phyloP scores from a whole-genome alignment of 1,140 invertebrate genomes.

The Aphaenogaster floridana region DNA sequence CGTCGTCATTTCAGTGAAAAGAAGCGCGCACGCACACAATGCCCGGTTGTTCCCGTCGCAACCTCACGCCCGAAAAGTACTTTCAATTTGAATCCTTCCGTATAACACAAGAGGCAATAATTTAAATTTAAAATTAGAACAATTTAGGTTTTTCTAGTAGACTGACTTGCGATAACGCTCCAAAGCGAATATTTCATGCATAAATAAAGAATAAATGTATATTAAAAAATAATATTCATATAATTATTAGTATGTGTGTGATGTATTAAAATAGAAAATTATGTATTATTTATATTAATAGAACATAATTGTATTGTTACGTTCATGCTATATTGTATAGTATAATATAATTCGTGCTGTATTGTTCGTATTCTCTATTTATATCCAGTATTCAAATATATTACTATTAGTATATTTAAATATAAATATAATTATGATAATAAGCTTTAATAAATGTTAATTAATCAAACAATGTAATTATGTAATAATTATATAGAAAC shows the following conservation, averaged over 20 bases:
- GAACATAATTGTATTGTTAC: not conserved
- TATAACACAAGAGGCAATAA: slow-evolving; percentile 38
- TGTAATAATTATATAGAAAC: slow-evolving; percentile 17
- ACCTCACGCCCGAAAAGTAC: slow-evolving; percentile 25
- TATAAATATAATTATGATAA: slow-evolving; percentile 27
- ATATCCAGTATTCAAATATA: slow-evolving; percentile 1
- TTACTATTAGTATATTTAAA: slow-evolving; percentile 26
- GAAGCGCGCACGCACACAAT: slow-evolving; percentile 32
- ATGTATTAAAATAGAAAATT: slow-evolving; percentile 20
- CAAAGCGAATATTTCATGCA: not conserved
- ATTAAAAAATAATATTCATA: not conserved
- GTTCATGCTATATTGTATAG: not conserved
- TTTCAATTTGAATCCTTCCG: slow-evolving; percentile 53
- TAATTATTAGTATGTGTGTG: not conserved
- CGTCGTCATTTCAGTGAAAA: slow-evolving; percentile 50
- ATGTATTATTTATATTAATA: slow-evolving; percentile 5
- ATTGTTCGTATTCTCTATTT: not conserved
- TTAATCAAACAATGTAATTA: not conserved
- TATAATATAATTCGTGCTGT: not conserved
- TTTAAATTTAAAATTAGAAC: slow-evolving; percentile 56
- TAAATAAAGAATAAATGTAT: not conserved
- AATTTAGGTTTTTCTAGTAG: slow-evolving; percentile 22
- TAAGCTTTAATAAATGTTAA: slow-evolving; percentile 4
- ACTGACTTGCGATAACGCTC: not conserved
- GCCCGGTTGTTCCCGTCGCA: slow-evolving; percentile 41